Evolutionary conservation across 1,140 invertebrate species (phyloP).

Genomic region (Megathymus violae): DNA sequence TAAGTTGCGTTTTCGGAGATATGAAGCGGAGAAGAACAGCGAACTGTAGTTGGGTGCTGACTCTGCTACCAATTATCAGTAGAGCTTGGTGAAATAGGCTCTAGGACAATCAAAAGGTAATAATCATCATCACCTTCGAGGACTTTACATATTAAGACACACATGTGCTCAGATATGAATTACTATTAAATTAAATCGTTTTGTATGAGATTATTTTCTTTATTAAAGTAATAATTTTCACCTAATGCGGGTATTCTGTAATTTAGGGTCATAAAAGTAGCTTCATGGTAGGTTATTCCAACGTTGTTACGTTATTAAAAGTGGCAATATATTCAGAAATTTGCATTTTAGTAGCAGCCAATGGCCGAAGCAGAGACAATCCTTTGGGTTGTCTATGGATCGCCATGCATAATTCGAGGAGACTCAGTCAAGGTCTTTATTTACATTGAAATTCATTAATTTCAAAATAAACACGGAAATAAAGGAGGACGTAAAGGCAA

Average conservation of each 20-base stretch:
- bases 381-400: conserved; percentile 22
- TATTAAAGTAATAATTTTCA: not conserved
- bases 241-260: not conserved
- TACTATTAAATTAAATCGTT: not conserved
- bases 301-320: conserved; percentile 18
- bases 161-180: too few relatives aligned
- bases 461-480: not conserved
- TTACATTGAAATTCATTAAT: conserved; percentile 5
- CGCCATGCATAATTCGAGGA: conserved; percentile 19
- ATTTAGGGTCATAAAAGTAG: not conserved
- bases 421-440: conserved; percentile 4
- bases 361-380: conserved; percentile 15
- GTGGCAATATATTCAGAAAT: conserved; percentile 17
- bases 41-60: too few relatives aligned
- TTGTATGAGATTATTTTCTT: not conserved
- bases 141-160: too few relatives aligned
- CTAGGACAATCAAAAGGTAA: too few relatives aligned
- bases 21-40: too few relatives aligned
- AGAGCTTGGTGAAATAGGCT: too few relatives aligned
- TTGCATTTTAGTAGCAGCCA: conserved; percentile 28
- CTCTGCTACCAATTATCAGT: too few relatives aligned
- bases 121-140: too few relatives aligned
- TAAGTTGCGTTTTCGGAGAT: too few relatives aligned
- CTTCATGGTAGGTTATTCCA: not conserved
- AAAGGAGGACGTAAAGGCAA: too few relatives aligned